Evolutionary conservation across 1,140 invertebrate species (phyloP).

Genomic region (Bombus confusus): DNA sequence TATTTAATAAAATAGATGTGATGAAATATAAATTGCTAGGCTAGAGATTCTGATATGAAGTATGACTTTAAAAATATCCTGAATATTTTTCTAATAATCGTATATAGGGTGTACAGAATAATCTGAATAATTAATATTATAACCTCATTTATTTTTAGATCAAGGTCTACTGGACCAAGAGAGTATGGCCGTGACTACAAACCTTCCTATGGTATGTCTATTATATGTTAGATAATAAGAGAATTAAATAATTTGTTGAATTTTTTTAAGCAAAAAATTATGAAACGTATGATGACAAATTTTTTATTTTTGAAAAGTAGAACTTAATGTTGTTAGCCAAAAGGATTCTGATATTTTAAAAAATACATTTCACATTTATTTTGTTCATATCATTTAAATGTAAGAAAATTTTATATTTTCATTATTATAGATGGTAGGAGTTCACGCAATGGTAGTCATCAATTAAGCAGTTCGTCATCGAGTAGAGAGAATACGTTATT

Average conservation of each 20-base stretch:
- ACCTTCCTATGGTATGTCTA: conserved; percentile 74
- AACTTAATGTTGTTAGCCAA: conserved; percentile 70
- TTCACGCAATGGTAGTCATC: conserved; percentile 84
- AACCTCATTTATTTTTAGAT: conserved; percentile 69
- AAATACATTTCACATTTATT: background rate
- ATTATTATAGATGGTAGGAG: conserved; percentile 80
- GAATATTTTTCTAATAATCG: conserved; percentile 42
- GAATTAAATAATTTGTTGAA: background rate
- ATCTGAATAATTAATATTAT: conserved; percentile 19
- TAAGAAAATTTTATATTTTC: conserved; percentile 14
- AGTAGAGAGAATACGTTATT: conserved; percentile 72
- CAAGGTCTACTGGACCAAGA: conserved; percentile 78
- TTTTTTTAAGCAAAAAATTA: background rate
- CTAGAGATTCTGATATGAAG: conserved; percentile 78
- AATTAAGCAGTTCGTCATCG: conserved; percentile 75
- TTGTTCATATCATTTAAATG: background rate
- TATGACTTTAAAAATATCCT: conserved; percentile 69
- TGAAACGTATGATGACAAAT: conserved; percentile 49
- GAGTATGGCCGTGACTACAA: conserved; percentile 78
- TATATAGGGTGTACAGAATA: background rate
- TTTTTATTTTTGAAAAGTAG: conserved; percentile 61
- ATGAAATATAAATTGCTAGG: conserved; percentile 71
- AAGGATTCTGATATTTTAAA: conserved; percentile 66
- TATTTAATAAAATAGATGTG: conserved; percentile 35
- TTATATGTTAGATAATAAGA: background rate